Evolutionary conservation across 2,888 invertebrate genomes (phyloP).

Genomic region (Cyclophora albipunctata): DNA sequence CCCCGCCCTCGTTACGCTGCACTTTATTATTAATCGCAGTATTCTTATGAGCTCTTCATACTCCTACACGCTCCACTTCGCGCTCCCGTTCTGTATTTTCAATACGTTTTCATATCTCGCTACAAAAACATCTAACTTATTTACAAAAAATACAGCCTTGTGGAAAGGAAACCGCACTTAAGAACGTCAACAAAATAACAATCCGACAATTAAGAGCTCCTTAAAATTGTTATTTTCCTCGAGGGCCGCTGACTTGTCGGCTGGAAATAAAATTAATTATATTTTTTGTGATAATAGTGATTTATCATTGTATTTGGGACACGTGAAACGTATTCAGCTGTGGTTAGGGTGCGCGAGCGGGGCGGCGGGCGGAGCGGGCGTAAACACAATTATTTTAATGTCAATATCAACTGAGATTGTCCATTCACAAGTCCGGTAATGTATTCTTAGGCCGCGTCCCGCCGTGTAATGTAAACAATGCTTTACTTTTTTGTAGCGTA

Average conservation of each 20-base stretch:
- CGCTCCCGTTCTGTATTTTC: no score
- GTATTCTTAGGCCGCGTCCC: conserved; percentile 44
- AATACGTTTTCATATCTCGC: no score
- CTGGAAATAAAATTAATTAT: neutral
- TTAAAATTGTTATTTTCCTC: no score
- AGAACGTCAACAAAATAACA: no score
- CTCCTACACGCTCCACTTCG: no score
- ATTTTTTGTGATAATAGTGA: neutral
- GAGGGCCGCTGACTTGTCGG: no score
- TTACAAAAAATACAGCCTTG: no score
- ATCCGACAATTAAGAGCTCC: no score
- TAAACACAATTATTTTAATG: conserved; percentile 58
- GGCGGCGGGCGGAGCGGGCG: conserved; percentile 8
- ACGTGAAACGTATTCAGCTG: neutral
- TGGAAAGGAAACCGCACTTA: no score
- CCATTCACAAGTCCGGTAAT: conserved; percentile 56
- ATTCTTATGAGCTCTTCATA: neutral
- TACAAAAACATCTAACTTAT: no score
- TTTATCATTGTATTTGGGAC: neutral
- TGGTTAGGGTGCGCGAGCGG: neutral
- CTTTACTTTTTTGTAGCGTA: conserved; percentile 12
- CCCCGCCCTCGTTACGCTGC: neutral
- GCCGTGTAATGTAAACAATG: conserved; percentile 47
- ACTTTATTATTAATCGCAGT: neutral
- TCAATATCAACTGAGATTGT: conserved; percentile 58